Base-by-base conservation (phyloP, 2,113 vertebrate species). In the Pterophyllum scalare region DNA sequence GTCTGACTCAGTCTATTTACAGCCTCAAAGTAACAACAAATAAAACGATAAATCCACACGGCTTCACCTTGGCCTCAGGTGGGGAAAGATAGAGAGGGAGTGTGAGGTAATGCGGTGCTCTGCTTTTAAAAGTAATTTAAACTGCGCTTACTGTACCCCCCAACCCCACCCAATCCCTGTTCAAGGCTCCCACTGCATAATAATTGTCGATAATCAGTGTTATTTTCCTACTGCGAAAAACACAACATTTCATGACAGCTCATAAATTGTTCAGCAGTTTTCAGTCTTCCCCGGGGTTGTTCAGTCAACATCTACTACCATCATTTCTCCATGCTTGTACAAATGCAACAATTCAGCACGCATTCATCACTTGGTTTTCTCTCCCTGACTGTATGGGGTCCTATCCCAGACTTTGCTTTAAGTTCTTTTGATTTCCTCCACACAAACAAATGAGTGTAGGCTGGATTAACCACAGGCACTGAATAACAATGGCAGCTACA, bases 261-360 rank as follows among this genome's bases (percentile, higher is more conserved):
- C 89, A 88, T 88, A 87, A 89, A 91, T 90, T 82, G 83, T 83
- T 88, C 56, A 86, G 81, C n/a, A 74, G 87, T 82, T 81, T 70
- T 85, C 74, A 52, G 46, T 84, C 81, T 83, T 80, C 84, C 90
- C 84, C 31, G 46, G 58, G 83, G 91, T 78, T 86, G 77, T 89
- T 91, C 82, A 85, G 86, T 88, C 81, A 79, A 88, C 79, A 91
- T 90, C 61, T 38, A 76, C 80, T 86, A 80, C 79, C 77, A 89
- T 89, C 87, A 80, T 64, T 83, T 81, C 60, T 79, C 84, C 64
- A 14, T 22, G 58, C 74, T 81, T 67, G 40, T 59, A 62, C 76
- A 86, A 89, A 90, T 46, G 82, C 74, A 83, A 72, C 15, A 1
- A 75, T 86, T 49, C 85, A 86, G 60, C 59, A 40, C 62, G 59